Base-by-base conservation (phyloP, 2,888 invertebrate species). In the Beris morrisii region DNA sequence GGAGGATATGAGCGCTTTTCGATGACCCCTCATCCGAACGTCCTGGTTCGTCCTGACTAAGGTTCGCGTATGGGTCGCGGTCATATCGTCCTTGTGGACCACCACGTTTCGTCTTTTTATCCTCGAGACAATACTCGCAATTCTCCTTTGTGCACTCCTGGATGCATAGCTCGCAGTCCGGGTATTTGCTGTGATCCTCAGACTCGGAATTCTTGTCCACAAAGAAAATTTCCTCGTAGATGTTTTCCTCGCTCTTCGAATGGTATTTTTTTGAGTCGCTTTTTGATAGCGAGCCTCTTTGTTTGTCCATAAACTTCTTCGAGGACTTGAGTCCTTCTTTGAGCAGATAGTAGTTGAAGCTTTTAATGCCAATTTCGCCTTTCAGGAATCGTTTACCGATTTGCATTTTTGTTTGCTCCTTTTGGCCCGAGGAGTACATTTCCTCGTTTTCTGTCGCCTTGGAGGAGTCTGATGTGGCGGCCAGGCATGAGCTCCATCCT, bases 291-390 rank as follows among this genome's bases (percentile, higher is more conserved):
- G 73, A 71, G 31, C 72, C 72, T 48, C 75, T 73, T 55, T 78
- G 78, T 66, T 79, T 79, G 31, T 77, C 77, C 0, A 75, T 74
- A 67, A 76, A 73, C 67, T 79, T 80, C 64, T 79, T 80, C 0
- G 78, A 76, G 54, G 78, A 78, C 68, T 79, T 80, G 5, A 81
- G 68, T 4, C 81, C 80, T 71, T 81, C 81, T 67, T 81, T 81
- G 0, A 81, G 72, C 28, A 81, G 72, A 71, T 81, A 81, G 69
- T 81, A 81, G 66, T 81, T 81, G 69, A 81, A 81, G 73, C 81
- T 81, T 69, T 80, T 80, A 9, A 81, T 81, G 65, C 81, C 81
- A 31, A 81, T 81, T 72, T 81, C 81, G 0, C 81, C 81, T 44
- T 77, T 77, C 1, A 81, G 71, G 43, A 81, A 77, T 5, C 79